Evolutionary conservation across 2,113 vertebrate genomes (phyloP).

Genomic region (Oryctolagus cuniculus): DNA sequence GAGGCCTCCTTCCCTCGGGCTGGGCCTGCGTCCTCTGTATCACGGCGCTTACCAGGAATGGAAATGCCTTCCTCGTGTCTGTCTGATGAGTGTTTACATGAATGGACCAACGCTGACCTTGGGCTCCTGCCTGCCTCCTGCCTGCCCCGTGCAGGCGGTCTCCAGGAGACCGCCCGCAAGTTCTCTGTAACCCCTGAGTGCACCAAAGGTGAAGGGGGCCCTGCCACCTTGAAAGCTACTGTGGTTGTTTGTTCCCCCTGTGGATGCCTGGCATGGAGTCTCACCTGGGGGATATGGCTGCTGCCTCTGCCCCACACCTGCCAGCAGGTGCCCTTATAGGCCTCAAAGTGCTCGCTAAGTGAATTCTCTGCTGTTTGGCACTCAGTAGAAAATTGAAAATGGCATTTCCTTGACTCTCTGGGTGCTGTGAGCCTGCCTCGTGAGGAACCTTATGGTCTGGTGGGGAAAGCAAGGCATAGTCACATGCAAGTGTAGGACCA

Average conservation of each 20-base stretch:
- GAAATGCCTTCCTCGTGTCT: background rate
- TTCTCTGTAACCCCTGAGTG: background rate
- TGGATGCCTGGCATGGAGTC: background rate
- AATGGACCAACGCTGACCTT: background rate
- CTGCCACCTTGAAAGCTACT: background rate
- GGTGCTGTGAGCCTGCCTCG: background rate
- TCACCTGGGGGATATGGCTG: background rate
- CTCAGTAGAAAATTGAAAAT: background rate
- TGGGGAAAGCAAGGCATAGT: background rate
- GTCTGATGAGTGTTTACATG: background rate
- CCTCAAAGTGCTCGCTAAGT: background rate
- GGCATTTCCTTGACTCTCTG: background rate
- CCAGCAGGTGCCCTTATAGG: background rate
- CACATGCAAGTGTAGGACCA: background rate
- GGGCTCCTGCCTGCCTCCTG: background rate
- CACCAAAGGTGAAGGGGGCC: background rate
- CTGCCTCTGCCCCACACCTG: background rate
- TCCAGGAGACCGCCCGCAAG: background rate
- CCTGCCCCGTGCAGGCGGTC: rapidly evolving
- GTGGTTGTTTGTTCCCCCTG: background rate
- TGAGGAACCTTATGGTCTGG: background rate
- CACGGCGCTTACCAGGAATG: too few relatives aligned
- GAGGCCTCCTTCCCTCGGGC: background rate
- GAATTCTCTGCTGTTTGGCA: background rate
- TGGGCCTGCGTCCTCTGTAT: background rate